Evolutionary conservation across 2,797 vertebrate genomes (phyloP), one percentile per base, ranked within the genome.

Genomic region (Labeo calbasu): DNA sequence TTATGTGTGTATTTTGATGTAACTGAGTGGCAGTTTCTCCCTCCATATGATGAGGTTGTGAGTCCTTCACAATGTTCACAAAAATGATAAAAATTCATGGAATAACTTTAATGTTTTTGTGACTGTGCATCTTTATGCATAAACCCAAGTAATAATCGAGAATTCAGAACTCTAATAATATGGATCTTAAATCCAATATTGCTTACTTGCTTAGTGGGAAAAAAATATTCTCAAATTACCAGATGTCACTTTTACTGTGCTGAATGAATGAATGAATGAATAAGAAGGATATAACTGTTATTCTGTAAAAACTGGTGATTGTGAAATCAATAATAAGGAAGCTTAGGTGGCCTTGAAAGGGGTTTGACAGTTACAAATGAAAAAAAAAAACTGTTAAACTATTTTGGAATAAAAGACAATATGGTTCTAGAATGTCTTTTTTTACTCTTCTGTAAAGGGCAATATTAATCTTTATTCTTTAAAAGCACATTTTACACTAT

Each of bases 401-500:
- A 12, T 59, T 23, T 59, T n/a, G 23, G 9, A 59, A 59, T 59
- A 23, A 23, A 59, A 59, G 3, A 59, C 9, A 4, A 59, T 23
- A 59, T 23, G 10, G 9, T 11, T 59, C 11, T 59, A 23, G 23
- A 4, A 13, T 23, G 1, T 23, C 0, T 13, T 25, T 23, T 23
- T 13, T 25, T 46, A 12, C n/a, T 43, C 50, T 43, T 80, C 9
- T 55, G 28, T 23, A 43, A 81, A 70, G 10, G 15, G 9, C 2
- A 13, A 81, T 32, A 32, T 70, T 4, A 81, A 40, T 53, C 50
- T 36, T 50, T 28, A 43, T 17, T 51, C 28, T 51, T 46, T 8
- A 46, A 43, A 69, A 70, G 21, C 63, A 66, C 63, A 72, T 77
- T 77, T 81, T 77, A 59, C 72, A 66, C 51, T 23, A 65, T 71